These are phyloP conservation scores for Sinonovacula constricta DNA, from an alignment of 1,140 invertebrate species.

Conservation along the genomic window DNA sequence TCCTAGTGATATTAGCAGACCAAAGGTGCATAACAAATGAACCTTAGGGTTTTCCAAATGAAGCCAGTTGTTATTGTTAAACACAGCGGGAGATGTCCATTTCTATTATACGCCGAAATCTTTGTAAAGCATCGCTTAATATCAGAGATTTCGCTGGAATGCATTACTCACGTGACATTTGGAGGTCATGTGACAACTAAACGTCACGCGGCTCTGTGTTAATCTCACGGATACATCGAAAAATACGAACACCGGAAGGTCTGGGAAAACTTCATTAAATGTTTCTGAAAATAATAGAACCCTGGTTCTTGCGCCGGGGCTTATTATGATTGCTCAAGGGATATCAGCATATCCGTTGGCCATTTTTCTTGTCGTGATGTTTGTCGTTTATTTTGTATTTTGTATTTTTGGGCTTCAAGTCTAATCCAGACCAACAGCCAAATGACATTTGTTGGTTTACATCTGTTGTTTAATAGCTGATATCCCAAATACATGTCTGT, in stretches of 20 bases:
- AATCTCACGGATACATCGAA: constrained; percentile 48
- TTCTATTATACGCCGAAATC: constrained; percentile 49
- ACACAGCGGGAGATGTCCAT: constrained; percentile 40
- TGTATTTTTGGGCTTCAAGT: no score
- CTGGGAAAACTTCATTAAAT: constrained; percentile 42
- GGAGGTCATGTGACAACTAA: constrained; percentile 18
- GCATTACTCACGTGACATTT: constrained; percentile 47
- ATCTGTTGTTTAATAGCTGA: no score
- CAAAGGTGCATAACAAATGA: constrained; percentile 52
- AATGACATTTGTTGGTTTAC: no score
- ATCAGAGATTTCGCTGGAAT: constrained; percentile 43
- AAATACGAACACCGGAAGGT: constrained; percentile 16
- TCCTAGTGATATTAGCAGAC: constrained; percentile 50
- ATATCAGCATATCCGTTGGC: no score
- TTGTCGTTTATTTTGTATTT: no score
- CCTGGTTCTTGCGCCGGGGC: no score
- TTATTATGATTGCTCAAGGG: no score
- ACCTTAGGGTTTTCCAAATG: constrained; percentile 44
- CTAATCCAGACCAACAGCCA: no score
- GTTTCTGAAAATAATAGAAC: no score
- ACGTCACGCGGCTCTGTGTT: constrained; percentile 8
- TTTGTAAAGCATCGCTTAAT: constrained; percentile 39
- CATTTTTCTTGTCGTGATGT: no score
- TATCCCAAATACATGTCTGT: no score
- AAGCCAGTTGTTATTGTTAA: constrained; percentile 46